Percentiles rank a stretch among this genome's conserved stretches.
Evolutionary conservation across 1,140 invertebrate species (phyloP).

Genomic region (Drosophila orosa): DNA sequence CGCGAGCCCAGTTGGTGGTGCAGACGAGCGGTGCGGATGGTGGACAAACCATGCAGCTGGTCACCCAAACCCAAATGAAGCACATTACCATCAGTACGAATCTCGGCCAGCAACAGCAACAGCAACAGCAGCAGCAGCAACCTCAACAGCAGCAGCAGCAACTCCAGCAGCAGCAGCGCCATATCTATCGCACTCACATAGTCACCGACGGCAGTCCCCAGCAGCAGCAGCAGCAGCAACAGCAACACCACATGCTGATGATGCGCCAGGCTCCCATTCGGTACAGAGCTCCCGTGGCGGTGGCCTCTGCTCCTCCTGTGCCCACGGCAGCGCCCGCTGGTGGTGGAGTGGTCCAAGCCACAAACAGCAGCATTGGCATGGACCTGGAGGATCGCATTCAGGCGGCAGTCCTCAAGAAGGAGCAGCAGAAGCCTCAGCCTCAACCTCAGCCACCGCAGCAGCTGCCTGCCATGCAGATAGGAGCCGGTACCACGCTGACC

Average conservation of each 20-base stretch:
- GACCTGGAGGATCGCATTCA: slow-evolving; percentile 80
- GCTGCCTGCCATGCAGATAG: slow-evolving; percentile 49
- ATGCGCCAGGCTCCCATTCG: slow-evolving; percentile 60
- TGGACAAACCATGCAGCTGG: slow-evolving; percentile 67
- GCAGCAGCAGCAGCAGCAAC: slow-evolving; percentile 53
- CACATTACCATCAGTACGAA: slow-evolving; percentile 66
- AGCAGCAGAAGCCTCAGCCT: slow-evolving; percentile 56
- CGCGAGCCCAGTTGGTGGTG: slow-evolving; percentile 55
- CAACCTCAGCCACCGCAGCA: slow-evolving; percentile 22
- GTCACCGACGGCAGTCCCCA: slow-evolving; percentile 40
- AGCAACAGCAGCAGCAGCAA: slow-evolving; percentile 26
- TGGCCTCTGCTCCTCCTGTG: slow-evolving; percentile 13
- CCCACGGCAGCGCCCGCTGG: slow-evolving; percentile 11
- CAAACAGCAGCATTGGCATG: slow-evolving; percentile 44
- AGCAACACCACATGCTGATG: slow-evolving; percentile 63
- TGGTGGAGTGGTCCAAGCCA: slow-evolving; percentile 4
- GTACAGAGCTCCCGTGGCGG: slow-evolving; percentile 31
- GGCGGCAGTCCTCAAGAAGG: slow-evolving; percentile 77
- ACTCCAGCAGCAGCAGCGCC: slow-evolving; percentile 49
- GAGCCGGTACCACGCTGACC: slow-evolving; percentile 67
- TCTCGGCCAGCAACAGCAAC: slow-evolving; percentile 54
- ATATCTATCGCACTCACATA: slow-evolving; percentile 52
- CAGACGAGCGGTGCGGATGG: slow-evolving; percentile 47
- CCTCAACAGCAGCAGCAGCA: slow-evolving; percentile 48
- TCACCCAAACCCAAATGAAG: slow-evolving; percentile 59